Evolutionary conservation across 2,797 vertebrate species (phyloP), one percentile per base, ranked within the genome.

Genomic region (Poeciliopsis infans): DNA sequence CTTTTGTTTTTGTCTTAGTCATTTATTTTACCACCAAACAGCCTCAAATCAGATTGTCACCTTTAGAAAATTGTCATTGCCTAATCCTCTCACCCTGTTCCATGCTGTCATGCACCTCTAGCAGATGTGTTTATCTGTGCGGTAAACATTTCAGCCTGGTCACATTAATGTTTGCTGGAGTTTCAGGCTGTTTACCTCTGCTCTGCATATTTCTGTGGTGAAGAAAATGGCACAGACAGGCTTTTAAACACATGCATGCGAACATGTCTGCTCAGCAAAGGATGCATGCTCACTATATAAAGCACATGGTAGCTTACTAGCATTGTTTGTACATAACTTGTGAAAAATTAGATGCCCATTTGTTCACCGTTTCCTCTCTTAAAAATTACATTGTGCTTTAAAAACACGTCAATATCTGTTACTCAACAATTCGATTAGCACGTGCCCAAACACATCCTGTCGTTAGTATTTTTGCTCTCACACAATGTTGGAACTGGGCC

Each of bases 11-110:
- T 69, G 69, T 57, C 49, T 53, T 6, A 20, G 51, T 73, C 45
- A 13, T 81, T 78, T 71, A 33, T 83, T 86, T 87, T 78, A 6
- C 3, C 53, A 66, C 46, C 73, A 49, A 73, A 79, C 45, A 51
- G 57, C 47, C 79, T 77, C 16, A 15, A 53, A 77, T 75, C 71
- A 55, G 81, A 76, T 76, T 64, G 55, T 77, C 80, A 80, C 86
- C 81, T 84, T 72, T 80, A 59, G 70, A 82, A 77, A 12, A 69
- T 12, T 68, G 33, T 72, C 74, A 49, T 74, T 82, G 46, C 85
- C 33, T 75, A 41, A 53, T 76, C 59, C 33, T 79, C n/a, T 70
- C 68, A 0, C 28, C 15, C 71, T 23, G 36, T 61, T 53, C 0
- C 7, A 47, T 51, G 1, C 59, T 69, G 51, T 85, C 53, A 36